Conservation (phyloP, 2,797 vertebrate species). For the Catamblyrhynchus diadema region DNA sequence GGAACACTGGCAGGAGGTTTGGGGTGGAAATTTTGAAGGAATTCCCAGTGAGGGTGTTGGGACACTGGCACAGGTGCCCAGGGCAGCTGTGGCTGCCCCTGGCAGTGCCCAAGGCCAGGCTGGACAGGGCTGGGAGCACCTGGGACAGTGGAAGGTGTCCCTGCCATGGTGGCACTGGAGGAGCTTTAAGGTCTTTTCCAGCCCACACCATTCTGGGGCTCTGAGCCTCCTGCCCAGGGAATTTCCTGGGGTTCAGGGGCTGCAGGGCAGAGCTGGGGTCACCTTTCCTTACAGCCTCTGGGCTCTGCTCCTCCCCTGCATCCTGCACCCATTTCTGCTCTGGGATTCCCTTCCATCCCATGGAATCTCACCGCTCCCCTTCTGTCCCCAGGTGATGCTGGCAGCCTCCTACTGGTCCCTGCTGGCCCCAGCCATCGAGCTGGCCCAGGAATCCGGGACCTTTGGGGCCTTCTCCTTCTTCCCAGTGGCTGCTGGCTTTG, state of each 20-base stretch:
- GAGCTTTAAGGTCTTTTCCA: not conserved
- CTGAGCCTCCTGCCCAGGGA: not conserved
- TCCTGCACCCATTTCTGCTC: fast-evolving
- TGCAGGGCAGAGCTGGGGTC: not conserved
- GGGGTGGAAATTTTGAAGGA: no score
- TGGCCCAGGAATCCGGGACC: constrained; percentile 87
- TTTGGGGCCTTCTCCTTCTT: constrained; percentile 89
- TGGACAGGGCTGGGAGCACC: no score
- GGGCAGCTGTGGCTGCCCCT: no score
- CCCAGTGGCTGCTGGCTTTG: constrained; percentile 89
- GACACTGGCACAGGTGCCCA: no score
- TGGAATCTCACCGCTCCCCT: not conserved
- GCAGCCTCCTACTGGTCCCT: constrained; percentile 97
- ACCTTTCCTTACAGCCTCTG: not conserved
- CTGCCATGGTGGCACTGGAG: fast-evolving
- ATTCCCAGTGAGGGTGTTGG: no score
- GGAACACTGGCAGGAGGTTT: no score
- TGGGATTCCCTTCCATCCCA: fast-evolving
- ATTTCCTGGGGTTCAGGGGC: fast-evolving
- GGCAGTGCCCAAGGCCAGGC: no score
- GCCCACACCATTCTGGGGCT: no score
- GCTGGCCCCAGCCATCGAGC: constrained; percentile 90
- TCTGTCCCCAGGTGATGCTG: constrained; percentile 87
- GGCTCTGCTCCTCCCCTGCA: not conserved
- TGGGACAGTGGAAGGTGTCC: no score